Evolutionary conservation across 1,140 invertebrate genomes (phyloP), one percentile per base, ranked within the genome.

Genomic region (Scylla paramamosain): DNA sequence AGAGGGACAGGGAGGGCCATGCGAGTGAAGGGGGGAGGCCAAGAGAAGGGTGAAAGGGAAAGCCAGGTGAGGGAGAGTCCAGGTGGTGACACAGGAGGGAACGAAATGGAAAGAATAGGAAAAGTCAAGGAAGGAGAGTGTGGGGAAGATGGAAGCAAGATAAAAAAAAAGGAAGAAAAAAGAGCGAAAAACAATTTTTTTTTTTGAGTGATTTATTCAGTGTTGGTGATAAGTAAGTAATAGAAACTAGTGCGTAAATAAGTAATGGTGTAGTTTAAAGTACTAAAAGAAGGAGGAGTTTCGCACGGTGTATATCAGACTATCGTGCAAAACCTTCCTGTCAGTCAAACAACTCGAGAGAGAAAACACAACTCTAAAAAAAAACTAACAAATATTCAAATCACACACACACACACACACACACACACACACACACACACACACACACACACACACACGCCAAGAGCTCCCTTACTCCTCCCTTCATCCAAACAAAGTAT

Each of bases 391-490:
- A 77, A 77, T n/a, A 25, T n/a, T 77, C 20, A 7, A 77, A 77
- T 25, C 87, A 32, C 25, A 32, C 86, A 89, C 87, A 89, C 87
- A 89, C 87, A 89, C 87, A 89, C 87, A 89, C 87, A 89, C 87
- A 89, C 87, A 45, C 87, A 89, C 87, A 89, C 87, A 89, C 39
- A 89, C 87, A 89, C 87, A 89, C 87, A 89, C 87, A 89, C 87
- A 89, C 87, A 89, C 87, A 89, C 39, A 88, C 87, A 88, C 31
- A 88, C 32, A 39, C 87, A 88, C 87, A 39, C 31, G 29, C 87
- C 32, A 90, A 28, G 59, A 48, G 59, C 52, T 59, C 52, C 67
- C 67, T 77, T 77, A 77, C 67, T 77, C 25, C 67, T 77, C 67
- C 67, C 67, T 77, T 77, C 67, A 77, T 77, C 67, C 25, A 77